These are phyloP conservation scores for Campoletis raptor DNA, from an alignment of 2,888 invertebrate species.

Conservation along the genomic window DNA sequence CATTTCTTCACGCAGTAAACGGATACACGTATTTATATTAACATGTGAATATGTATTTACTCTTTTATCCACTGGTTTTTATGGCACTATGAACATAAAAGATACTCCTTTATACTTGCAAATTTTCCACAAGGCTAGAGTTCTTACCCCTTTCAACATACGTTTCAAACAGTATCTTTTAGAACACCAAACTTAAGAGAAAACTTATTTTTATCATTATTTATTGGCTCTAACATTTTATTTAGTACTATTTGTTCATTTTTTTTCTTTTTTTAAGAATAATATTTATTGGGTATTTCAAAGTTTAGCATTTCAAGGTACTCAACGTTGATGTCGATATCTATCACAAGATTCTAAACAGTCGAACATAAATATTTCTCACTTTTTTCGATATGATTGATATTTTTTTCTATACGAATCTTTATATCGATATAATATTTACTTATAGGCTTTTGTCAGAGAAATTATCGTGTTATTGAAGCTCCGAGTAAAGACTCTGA, in stretches of 20 bases:
- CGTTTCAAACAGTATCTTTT: background rate
- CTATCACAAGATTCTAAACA: background rate
- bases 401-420: too few relatives aligned
- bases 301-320: background rate
- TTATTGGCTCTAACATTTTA: background rate
- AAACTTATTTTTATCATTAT: constrained; percentile 48
- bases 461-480: too few relatives aligned
- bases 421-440: too few relatives aligned
- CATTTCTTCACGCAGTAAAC: constrained; percentile 22
- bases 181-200: background rate
- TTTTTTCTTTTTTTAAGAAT: background rate
- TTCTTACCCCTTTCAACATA: background rate
- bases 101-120: constrained; percentile 3
- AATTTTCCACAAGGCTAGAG: background rate
- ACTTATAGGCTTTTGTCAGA: too few relatives aligned
- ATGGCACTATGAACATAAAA: background rate
- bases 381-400: too few relatives aligned
- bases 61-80: constrained; percentile 16
- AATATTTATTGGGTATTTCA: background rate
- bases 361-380: too few relatives aligned
- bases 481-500: too few relatives aligned
- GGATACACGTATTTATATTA: constrained; percentile 25
- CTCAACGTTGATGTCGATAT: background rate
- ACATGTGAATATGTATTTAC: constrained; percentile 2
- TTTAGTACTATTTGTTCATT: background rate